Evolutionary conservation across 1,140 invertebrate genomes (phyloP), one percentile per base, ranked within the genome.

Genomic region (Cydia pomonella): DNA sequence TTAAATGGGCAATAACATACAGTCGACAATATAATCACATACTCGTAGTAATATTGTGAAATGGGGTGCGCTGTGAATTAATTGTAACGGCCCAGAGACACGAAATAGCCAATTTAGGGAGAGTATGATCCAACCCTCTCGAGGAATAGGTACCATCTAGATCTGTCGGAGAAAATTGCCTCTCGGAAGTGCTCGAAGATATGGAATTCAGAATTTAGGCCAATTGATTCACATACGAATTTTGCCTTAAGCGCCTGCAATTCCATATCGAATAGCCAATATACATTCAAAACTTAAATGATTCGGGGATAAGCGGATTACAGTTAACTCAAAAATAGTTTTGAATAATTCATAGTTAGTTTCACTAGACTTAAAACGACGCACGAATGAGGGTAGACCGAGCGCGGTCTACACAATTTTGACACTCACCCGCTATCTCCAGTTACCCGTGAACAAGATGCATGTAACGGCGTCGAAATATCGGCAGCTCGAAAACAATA

Each of bases 81-180:
- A 59, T 59, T 59, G 53, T 59, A 59, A 59, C 3, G 53, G 7
- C 21, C 1, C 53, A 18, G 21, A 0, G 53, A 23, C 18, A 21
- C 53, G 18, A 59, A 59, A 59, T 59, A 59, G 53, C 53, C 53
- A 59, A 59, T 59, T 59, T 59, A 59, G 53, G 21, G n/a, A 50
- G 47, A 23, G 21, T 59, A 59, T 59, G 53, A 12, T 59, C 7
- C 21, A 59, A 59, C 53, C 53, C 53, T 59, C 53, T 59, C 53
- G 21, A 53, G 21, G 53, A n/a, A n/a, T n/a, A n/a, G 53, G 23
- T 59, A 23, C 9, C 53, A 53, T 59, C 6, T 23, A 59, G 18
- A 3, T n/a, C 16, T 23, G 9, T 18, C 47, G 18, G 53, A 7
- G 44, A 59, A 59, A 21, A 59, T 59, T 23, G 18, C 53, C 53